Evolutionary conservation across 2,797 vertebrate species (phyloP).

Genomic region (Moxostoma hubbsi): DNA sequence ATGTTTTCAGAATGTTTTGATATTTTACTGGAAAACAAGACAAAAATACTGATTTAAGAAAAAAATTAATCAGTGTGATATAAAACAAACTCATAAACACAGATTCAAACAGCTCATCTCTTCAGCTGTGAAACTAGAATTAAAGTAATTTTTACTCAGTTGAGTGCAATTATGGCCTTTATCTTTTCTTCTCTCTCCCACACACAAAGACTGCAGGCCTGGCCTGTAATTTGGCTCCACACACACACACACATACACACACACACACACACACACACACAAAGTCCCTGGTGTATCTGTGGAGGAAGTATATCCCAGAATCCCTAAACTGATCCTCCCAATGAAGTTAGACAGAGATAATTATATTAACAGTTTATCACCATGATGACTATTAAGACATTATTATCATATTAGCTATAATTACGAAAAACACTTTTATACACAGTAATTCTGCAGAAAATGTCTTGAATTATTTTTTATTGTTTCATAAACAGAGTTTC

Average conservation of each 20-base stretch:
- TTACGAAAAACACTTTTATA: not conserved
- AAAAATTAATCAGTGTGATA: too few species aligned
- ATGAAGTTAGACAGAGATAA: not conserved
- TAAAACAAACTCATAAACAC: too few species aligned
- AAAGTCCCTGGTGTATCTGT: conserved; percentile 43
- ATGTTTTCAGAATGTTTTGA: too few species aligned
- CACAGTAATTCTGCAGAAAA: not conserved
- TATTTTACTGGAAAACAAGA: too few species aligned
- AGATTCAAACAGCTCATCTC: too few species aligned
- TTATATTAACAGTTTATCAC: conserved; percentile 24
- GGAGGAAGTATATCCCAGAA: conserved; percentile 44
- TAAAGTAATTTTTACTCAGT: conserved; percentile 41
- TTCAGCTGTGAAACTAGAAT: not conserved
- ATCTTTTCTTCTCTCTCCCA: conserved; percentile 23
- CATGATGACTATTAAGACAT: not conserved
- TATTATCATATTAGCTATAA: not conserved
- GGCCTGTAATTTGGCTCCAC: conserved; percentile 57
- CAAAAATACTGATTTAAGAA: too few species aligned
- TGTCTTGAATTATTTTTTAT: not conserved
- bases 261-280: not conserved
- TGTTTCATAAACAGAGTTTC: not conserved
- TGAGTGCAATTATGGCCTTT: conserved; percentile 55
- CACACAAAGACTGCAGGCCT: conserved; percentile 46
- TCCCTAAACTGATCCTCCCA: conserved; percentile 5
- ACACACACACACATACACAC: too few species aligned